Base-by-base conservation (phyloP, 1,140 invertebrate species). In the Tetraneura akinire region DNA sequence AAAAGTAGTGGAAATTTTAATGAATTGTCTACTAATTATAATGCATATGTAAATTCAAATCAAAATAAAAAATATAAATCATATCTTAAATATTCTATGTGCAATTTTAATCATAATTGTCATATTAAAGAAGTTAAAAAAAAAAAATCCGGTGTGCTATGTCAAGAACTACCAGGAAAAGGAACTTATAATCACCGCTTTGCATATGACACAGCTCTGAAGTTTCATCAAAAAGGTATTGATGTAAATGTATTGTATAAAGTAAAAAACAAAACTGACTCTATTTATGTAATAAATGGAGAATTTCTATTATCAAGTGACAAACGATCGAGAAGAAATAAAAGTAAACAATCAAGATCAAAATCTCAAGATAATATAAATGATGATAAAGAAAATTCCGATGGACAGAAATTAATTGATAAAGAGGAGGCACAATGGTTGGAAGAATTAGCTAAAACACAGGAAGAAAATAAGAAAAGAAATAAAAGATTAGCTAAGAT, bases 211-310 rank as follows among this genome's bases (percentile, higher is more conserved):
- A 21, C 47, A 8, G 45, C 66, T 18, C 18, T 70, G 8, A 21
- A 49, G 13, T 29, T 70, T 26, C 21, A 70, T 26, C 14, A 21
- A 16, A 26, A 49, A 14, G 45, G 45, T 18, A 26, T 49, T 26
- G 45, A 49, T 9, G 21, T 49, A 47, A 42, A 70, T 21, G 66
- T 70, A 10, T 29, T 70, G 1, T 70, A 70, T 26, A 70, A 70
- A 70, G 66, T 70, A 21, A 70, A 70, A 29, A 70, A 70, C 49
- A 70, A 70, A 70, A 70, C 66, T 47, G 45, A 70, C 14, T 70
- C 66, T 26, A 70, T 70, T 16, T 70, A 70, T 26, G 66, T 49
- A 0, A 70, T 70, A 70, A 70, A 70, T 18, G 66, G 66, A 26
- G 21, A 70, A 29, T 70, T 70, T 70, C 9, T 49, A 49, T 45